phyloP scores from a whole-genome alignment of 2,888 invertebrate species.

The Malacosoma neustria region DNA sequence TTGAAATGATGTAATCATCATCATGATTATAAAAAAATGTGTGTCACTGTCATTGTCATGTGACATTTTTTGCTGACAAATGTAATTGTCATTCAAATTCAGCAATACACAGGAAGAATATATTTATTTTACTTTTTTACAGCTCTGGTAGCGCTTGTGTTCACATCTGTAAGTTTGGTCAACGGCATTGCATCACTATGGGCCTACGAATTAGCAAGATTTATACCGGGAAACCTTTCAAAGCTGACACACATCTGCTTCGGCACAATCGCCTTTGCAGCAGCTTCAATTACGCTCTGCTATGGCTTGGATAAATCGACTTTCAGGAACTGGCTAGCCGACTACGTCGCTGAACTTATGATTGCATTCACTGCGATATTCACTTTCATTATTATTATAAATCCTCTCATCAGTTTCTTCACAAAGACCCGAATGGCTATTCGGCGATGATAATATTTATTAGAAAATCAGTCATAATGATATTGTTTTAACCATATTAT shows the following conservation, averaged over 20 bases:
- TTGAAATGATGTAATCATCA: no score
- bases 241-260: conserved; percentile 36
- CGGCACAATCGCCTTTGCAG: conserved; percentile 32
- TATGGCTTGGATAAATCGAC: conserved; percentile 36
- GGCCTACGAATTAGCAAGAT: conserved; percentile 24
- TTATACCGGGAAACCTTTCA: conserved; percentile 23
- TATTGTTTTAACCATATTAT: no score
- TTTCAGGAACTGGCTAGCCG: conserved; percentile 28
- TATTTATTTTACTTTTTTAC: conserved; percentile 16
- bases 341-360: conserved; percentile 21
- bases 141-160: conserved; percentile 36
- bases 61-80: no score
- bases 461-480: no score
- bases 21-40: no score
- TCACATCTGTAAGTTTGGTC: conserved; percentile 27
- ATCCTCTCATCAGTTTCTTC: conserved; percentile 31
- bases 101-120: no score
- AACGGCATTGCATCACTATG: conserved; percentile 33
- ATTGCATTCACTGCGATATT: conserved; percentile 28
- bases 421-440: conserved; percentile 14
- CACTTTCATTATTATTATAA: conserved; percentile 30
- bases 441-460: no score
- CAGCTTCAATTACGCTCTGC: conserved; percentile 31
- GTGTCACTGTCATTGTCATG: no score
- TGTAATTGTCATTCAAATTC: no score